Evolutionary conservation across 2,888 invertebrate genomes (phyloP).

Genomic region (Eurois occulta): DNA sequence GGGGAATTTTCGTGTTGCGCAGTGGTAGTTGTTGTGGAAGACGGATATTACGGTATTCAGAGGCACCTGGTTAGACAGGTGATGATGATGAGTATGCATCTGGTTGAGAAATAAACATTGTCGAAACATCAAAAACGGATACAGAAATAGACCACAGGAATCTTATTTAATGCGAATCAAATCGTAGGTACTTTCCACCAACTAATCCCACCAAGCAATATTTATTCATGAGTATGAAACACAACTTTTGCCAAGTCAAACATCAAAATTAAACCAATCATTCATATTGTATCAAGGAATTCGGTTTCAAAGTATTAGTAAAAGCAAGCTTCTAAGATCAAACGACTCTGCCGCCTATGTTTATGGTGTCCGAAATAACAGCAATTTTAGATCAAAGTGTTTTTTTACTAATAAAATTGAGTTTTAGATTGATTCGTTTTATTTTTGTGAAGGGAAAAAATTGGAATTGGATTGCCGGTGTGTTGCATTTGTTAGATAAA

Average conservation of each 20-base stretch:
- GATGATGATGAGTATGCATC: not conserved
- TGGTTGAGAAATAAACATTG: not conserved
- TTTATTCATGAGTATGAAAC: slow-evolving; percentile 49
- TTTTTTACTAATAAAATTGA: slow-evolving; percentile 24
- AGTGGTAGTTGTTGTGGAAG: not conserved
- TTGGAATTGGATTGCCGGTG: not conserved
- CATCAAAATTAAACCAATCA: slow-evolving; percentile 35
- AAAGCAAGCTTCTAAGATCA: slow-evolving; percentile 56
- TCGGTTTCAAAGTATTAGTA: slow-evolving; percentile 38
- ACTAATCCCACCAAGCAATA: slow-evolving; percentile 27
- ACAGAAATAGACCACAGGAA: slow-evolving; percentile 23
- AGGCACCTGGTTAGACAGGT: no score
- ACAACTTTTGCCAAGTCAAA: slow-evolving; percentile 49
- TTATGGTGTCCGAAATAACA: slow-evolving; percentile 41
- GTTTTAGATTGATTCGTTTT: slow-evolving; percentile 19
- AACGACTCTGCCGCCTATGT: slow-evolving; percentile 21
- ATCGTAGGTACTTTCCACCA: slow-evolving; percentile 1
- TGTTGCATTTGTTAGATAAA: not conserved
- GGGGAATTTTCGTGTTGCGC: not conserved
- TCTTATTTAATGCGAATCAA: slow-evolving; percentile 11
- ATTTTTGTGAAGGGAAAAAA: slow-evolving; percentile 20
- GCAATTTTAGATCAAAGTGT: slow-evolving; percentile 44
- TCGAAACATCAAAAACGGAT: not conserved
- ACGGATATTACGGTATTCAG: no score
- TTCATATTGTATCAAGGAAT: slow-evolving; percentile 31